Evolutionary conservation across 2,888 invertebrate genomes (phyloP), one percentile per base, ranked within the genome.

Genomic region (Conchocele bisecta): DNA sequence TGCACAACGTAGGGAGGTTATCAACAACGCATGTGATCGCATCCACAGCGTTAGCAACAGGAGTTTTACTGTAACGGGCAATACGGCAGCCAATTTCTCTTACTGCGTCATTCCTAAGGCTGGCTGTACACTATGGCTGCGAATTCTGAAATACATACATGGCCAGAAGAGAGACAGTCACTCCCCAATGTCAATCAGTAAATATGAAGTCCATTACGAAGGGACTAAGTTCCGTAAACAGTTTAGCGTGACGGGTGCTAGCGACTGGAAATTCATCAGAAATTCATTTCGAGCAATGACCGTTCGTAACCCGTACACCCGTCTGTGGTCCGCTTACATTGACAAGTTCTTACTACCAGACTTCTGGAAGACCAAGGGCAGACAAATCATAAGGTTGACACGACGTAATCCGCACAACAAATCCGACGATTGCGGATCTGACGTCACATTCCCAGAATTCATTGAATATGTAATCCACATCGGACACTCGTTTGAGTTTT

Each of bases 241-340:
- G 13, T 60, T 56, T 28, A 41, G 42, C 35, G 33, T 28, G 31
- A 35, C 42, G 1, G n/a, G n/a, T n/a, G 17, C 41, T 5, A 13
- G 41, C 20, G 67, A 67, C 39, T 9, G 28, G 6, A 20, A 24
- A 0, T 65, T 79, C 28, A 20, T 76, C 5, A 35, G n/a, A 22
- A 64, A 61, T 33, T 65, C 74, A 6, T 57, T 54, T 15, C 28
- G 78, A 20, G 63, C 77, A 15, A 79, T 84, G 56, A 81, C 83
- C 3, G 75, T 79, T 1, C 56, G 85, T 5, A 65, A 85, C 42
- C 85, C 85, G 0, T 85, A 73, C 61, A 76, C 82, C 7, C 66
- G 84, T 13, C 65, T 85, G n/a, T 81, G 82, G 73, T 83, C 84
- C 13, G 81, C 79, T 0, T 85, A 83, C 50, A 68, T 85, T 37